phyloP scores from a whole-genome alignment of 2,113 vertebrate species.

The Gopherus flavomarginatus region DNA sequence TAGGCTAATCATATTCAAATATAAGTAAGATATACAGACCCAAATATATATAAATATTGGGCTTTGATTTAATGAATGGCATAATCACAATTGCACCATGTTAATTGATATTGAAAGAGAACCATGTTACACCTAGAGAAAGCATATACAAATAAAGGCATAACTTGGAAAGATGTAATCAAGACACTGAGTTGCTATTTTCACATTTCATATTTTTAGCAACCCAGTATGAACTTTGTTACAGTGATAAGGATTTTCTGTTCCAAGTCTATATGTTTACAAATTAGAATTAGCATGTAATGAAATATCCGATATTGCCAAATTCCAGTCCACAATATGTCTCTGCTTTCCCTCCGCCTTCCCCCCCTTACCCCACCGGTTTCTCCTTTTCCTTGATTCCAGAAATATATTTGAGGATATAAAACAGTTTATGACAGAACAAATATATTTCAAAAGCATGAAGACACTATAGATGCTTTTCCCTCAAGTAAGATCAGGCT shows the following conservation, averaged over 20 bases:
- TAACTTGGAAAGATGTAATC: not conserved
- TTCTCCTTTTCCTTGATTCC: slow-evolving; percentile 4
- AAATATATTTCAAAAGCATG: not conserved
- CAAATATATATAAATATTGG: not conserved
- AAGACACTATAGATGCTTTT: fast-evolving
- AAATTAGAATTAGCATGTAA: not conserved
- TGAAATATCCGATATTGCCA: not conserved
- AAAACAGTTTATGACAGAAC: not conserved
- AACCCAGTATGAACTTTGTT: not conserved
- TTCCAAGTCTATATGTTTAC: not conserved
- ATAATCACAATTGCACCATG: not conserved
- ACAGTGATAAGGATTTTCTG: not conserved
- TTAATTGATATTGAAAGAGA: not conserved
- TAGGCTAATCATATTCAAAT: not conserved
- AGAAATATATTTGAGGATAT: not conserved
- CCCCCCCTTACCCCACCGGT: not conserved
- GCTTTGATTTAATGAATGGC: slow-evolving; percentile 10
- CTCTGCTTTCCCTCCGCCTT: not conserved
- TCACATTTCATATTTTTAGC: not conserved
- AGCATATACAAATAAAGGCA: not conserved
- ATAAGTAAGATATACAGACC: not conserved
- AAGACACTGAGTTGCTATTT: not conserved
- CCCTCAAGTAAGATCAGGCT: not conserved
- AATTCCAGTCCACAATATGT: not conserved
- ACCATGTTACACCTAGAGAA: slow-evolving; percentile 17